Conservation (phyloP, 2,888 invertebrate genomes). For the Scaptomyza parva region DNA sequence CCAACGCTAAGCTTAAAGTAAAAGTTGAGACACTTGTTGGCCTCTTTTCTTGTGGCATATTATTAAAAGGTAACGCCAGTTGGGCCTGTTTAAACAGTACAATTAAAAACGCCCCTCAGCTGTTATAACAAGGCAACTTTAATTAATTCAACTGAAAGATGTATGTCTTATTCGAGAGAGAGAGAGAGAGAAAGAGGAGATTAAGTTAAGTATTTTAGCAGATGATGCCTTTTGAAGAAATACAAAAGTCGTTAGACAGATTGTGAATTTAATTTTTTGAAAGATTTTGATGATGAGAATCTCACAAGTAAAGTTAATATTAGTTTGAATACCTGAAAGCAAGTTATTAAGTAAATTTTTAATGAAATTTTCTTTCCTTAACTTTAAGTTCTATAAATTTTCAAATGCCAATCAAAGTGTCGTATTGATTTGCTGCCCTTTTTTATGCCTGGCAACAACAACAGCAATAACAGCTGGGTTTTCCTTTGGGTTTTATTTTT, state of each 20-base stretch:
- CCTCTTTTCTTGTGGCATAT: conserved; percentile 37
- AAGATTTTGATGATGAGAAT: background rate
- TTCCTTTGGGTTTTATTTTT: conserved; percentile 9
- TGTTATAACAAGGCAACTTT: conserved; percentile 28
- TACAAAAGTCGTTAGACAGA: conserved; percentile 8
- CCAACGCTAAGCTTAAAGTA: conserved; percentile 35
- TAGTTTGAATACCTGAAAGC: background rate
- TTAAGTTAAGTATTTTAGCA: background rate
- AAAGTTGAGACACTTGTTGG: conserved; percentile 76
- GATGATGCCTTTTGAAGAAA: conserved; percentile 14
- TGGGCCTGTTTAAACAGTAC: conserved; percentile 18
- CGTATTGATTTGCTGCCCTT: conserved; percentile 64
- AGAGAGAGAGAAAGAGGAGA: background rate
- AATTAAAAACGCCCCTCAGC: conserved; percentile 17
- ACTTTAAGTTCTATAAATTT: conserved; percentile 55
- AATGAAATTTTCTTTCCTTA: background rate
- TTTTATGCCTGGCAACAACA: conserved; percentile 40
- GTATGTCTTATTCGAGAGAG: conserved; percentile 2
- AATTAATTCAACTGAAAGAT: conserved; percentile 59
- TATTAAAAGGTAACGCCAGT: conserved; percentile 21
- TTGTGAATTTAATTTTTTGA: background rate
- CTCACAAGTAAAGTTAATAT: background rate
- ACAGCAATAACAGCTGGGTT: conserved; percentile 32
- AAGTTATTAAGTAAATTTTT: background rate
- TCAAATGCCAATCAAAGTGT: conserved; percentile 72